phyloP scores from a whole-genome alignment of 1,140 invertebrate species.

The Nautilus pompilius region DNA sequence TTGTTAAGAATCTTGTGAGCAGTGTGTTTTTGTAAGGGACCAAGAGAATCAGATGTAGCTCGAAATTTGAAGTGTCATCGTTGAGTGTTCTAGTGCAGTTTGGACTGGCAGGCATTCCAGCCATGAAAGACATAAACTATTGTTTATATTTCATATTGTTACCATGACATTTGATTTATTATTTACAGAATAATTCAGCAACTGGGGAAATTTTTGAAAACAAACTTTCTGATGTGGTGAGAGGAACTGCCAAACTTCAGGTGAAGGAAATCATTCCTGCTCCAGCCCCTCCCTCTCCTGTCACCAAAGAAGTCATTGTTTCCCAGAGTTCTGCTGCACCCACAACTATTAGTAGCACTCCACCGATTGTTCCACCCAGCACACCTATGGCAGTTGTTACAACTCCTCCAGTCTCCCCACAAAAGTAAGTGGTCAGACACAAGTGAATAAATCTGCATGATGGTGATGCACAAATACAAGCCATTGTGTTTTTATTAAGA shows the following conservation, averaged over 20 bases:
- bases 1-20: too few species aligned
- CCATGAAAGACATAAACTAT: conserved; percentile 6
- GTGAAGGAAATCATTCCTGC: conserved; percentile 51
- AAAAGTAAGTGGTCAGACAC: conserved; percentile 30
- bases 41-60: too few species aligned
- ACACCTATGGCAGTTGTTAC: conserved; percentile 21
- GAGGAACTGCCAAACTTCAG: conserved; percentile 65
- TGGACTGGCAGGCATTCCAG: too few species aligned
- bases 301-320: neutral
- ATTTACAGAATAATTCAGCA: conserved; percentile 38
- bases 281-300: conserved; percentile 20
- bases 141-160: neutral
- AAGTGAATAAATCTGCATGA: neutral
- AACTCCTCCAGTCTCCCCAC: conserved; percentile 31
- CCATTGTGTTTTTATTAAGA: neutral
- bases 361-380: conserved; percentile 7
- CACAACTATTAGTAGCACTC: neutral
- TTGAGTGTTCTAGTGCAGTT: too few species aligned
- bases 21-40: too few species aligned
- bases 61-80: too few species aligned
- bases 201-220: conserved; percentile 49
- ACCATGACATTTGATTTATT: neutral
- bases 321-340: neutral
- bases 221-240: conserved; percentile 76
- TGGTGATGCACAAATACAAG: conserved; percentile 3